Conservation (phyloP, 2,888 invertebrate species). For the Drosophila setosimentum region DNA sequence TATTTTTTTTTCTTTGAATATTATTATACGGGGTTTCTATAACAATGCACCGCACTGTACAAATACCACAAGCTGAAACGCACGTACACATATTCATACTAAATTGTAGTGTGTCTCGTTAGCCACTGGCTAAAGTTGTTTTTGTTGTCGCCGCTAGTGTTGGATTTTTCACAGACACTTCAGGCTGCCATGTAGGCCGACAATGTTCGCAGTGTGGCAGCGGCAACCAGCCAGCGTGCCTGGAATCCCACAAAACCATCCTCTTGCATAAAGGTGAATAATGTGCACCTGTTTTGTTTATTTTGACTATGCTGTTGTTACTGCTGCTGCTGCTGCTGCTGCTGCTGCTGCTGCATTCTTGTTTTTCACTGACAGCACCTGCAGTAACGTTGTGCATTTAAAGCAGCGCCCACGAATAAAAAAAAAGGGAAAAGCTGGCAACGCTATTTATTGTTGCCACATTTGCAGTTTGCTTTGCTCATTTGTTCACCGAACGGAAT, state of each 20-base stretch:
- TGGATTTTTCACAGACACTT: slow-evolving; percentile 59
- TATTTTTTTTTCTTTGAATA: background rate
- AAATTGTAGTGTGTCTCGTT: slow-evolving; percentile 67
- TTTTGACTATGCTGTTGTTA: slow-evolving; percentile 57
- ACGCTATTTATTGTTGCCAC: slow-evolving; percentile 27
- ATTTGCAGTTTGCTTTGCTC: slow-evolving; percentile 39
- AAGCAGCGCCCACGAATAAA: slow-evolving; percentile 36
- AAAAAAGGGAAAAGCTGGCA: slow-evolving; percentile 17
- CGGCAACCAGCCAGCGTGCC: slow-evolving; percentile 17
- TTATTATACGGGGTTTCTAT: slow-evolving; percentile 13
- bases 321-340: slow-evolving; percentile 29
- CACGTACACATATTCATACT: slow-evolving; percentile 3
- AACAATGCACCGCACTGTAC: slow-evolving; percentile 7
- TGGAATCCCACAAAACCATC: background rate
- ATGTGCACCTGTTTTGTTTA: slow-evolving; percentile 77
- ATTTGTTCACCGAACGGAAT: slow-evolving; percentile 39
- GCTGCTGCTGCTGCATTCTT: slow-evolving; percentile 47
- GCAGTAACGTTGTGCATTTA: slow-evolving; percentile 66
- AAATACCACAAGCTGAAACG: slow-evolving; percentile 2
- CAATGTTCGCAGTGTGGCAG: slow-evolving; percentile 55
- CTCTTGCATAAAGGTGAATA: slow-evolving; percentile 48
- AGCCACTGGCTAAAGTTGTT: slow-evolving; percentile 48
- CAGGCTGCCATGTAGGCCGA: slow-evolving; percentile 58
- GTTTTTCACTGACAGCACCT: slow-evolving; percentile 39
- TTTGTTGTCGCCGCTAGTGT: slow-evolving; percentile 30